Evolutionary conservation across 2,888 invertebrate genomes (phyloP), one percentile per base, ranked within the genome.

Genomic region (Agrenia bidenticulata): DNA sequence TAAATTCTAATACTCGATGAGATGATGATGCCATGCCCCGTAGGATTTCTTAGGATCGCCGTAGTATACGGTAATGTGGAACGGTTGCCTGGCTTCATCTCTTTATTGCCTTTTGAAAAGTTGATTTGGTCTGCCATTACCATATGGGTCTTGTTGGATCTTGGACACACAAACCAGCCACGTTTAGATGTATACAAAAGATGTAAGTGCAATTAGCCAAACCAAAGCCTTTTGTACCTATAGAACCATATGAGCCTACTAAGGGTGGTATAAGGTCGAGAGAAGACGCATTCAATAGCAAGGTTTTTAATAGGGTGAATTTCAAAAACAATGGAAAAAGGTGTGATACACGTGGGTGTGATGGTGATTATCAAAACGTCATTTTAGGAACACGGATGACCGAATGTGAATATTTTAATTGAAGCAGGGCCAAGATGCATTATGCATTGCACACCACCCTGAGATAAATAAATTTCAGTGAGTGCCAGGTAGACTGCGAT

Each of bases 281-380:
- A 11, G 32, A 32, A n/a, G n/a, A n/a, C n/a, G 32, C 32, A 32
- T 32, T 32, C 11, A 11, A 32, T 32, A 32, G 32, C 11, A 32
- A 32, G 11, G 11, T 7, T 32, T 32, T 32, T 32, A 32, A 32
- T 32, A 32, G 32, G 32, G 11, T 7, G 32, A 32, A 32, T 32
- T 32, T 11, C 11, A 21, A 55, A 56, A 62, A 62, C 62, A 62
- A 62, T 62, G 62, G 62, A 15, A 45, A 45, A 62, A 67, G 67
- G 67, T 67, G 67, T 64, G 67, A 67, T n/a, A 53, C 17, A 57
- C 49, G 67, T 67, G 58, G 67, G 67, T 64, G 67, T 63, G 49
- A 62, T 32, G 32, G 32, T 32, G 32, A 32, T 32, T 32, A 32
- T 57, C 50, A 59, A 53, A 53, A 64, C 59, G 32, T 32, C 32